Evolutionary conservation across 2,888 invertebrate species (phyloP).

Genomic region (Caenorhabditis afra): DNA sequence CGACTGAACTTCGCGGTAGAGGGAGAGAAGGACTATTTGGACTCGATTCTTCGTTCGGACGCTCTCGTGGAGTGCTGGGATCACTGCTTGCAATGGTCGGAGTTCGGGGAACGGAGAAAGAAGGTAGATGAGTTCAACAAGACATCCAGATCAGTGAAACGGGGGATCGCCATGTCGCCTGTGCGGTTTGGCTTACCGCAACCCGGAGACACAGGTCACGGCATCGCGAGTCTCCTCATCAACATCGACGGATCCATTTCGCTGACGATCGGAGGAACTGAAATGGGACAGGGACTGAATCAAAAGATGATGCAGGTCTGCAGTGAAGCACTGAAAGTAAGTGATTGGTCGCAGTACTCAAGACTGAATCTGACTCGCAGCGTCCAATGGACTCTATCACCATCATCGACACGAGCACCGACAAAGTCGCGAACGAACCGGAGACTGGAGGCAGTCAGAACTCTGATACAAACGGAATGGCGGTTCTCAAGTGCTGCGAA

Average conservation of each 20-base stretch:
- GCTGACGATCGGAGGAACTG: constrained; percentile 89
- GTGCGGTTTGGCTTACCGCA: constrained; percentile 89
- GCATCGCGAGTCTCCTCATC: constrained; percentile 89
- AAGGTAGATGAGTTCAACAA: constrained; percentile 86
- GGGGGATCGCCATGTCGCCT: constrained; percentile 89
- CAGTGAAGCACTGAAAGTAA: constrained; percentile 86
- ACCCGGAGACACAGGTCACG: constrained; percentile 80
- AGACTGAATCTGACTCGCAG: constrained; percentile 16
- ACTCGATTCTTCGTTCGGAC: constrained; percentile 38
- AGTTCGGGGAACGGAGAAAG: constrained; percentile 84
- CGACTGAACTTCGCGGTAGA: constrained; percentile 33
- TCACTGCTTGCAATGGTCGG: constrained; percentile 86
- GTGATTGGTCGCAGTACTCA: not conserved
- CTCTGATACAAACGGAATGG: constrained; percentile 93
- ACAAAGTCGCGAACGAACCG: constrained; percentile 87
- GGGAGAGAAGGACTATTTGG: constrained; percentile 25
- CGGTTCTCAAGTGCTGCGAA: constrained; percentile 83
- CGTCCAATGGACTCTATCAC: constrained; percentile 66
- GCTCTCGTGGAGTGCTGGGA: constrained; percentile 85
- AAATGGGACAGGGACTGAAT: constrained; percentile 97
- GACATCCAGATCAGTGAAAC: constrained; percentile 84
- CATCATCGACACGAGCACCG: constrained; percentile 68
- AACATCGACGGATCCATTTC: constrained; percentile 90
- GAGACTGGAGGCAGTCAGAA: constrained; percentile 91
- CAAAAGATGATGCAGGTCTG: constrained; percentile 93